Percentiles rank a stretch among this genome's conserved stretches.
These are phyloP conservation scores for Mastomys natalensis DNA, from an alignment of 2,113 vertebrate genomes.

Conservation along the genomic window DNA sequence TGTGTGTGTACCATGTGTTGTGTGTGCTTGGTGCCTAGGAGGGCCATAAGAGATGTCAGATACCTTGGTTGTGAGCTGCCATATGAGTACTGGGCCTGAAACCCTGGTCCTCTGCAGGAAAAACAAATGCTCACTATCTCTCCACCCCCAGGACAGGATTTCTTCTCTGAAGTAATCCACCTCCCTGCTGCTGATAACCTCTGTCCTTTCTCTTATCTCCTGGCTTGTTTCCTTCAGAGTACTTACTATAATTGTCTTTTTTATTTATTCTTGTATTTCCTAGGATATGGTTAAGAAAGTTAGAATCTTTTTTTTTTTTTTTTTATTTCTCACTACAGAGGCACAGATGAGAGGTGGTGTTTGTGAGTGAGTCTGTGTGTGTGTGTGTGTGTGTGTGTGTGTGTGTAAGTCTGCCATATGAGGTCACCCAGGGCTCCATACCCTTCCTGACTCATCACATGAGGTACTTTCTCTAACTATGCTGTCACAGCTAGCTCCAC, in stretches of 20 bases:
- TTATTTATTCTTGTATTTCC: background rate
- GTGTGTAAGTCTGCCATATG: background rate
- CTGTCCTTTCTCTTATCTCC: background rate
- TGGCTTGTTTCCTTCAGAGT: conserved; percentile 16
- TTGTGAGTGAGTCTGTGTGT: too few relatives aligned
- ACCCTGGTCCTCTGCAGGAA: background rate
- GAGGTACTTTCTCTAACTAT: background rate
- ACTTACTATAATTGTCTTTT: background rate
- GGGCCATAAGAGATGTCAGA: background rate
- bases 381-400: background rate
- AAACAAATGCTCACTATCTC: background rate
- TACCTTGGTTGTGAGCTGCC: background rate
- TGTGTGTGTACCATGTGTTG: background rate
- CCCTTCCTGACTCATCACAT: background rate
- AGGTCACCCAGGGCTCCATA: background rate
- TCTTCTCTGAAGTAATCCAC: background rate
- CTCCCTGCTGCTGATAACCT: background rate
- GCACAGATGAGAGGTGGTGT: background rate
- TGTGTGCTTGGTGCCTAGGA: background rate
- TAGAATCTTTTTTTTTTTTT: background rate
- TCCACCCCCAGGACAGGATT: background rate
- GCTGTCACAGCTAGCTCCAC: background rate
- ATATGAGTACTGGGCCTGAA: background rate
- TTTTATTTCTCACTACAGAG: background rate
- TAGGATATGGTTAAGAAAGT: background rate